phyloP scores from a whole-genome alignment of 2,888 invertebrate genomes.

The Kryphioiulus occultus region DNA sequence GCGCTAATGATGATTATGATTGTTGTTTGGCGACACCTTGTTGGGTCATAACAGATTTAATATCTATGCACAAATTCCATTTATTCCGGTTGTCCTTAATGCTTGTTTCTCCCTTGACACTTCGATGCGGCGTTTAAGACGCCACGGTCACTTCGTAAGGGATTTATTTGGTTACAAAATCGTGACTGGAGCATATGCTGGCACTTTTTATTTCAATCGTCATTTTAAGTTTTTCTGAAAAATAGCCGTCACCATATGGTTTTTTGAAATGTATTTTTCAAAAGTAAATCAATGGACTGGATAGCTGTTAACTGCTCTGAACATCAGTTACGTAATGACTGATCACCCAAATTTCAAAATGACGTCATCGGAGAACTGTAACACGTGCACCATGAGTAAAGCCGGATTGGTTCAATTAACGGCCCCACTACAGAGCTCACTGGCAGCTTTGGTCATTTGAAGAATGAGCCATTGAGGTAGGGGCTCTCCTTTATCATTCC shows the following conservation, averaged over 20 bases:
- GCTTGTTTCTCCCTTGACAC: background rate
- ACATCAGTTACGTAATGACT: background rate
- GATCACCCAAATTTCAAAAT: background rate
- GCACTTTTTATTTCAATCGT: too few species aligned
- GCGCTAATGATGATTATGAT: conserved; percentile 32
- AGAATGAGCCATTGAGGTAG: background rate
- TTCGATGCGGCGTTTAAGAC: background rate
- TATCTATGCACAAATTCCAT: background rate
- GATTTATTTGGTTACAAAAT: too few species aligned
- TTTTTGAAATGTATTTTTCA: too few species aligned
- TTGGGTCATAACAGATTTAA: background rate
- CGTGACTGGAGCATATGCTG: too few species aligned
- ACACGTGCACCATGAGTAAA: conserved; percentile 24
- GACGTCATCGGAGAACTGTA: background rate
- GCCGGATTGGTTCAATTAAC: conserved; percentile 40
- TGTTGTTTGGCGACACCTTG: conserved; percentile 7
- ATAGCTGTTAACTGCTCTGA: too few species aligned
- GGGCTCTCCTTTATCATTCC: conserved; percentile 2
- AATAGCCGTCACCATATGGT: too few species aligned
- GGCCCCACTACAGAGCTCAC: background rate
- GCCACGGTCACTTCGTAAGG: background rate
- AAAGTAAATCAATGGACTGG: too few species aligned
- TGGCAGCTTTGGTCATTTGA: conserved; percentile 29
- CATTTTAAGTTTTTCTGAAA: too few species aligned
- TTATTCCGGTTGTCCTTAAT: background rate